Percentiles rank a stretch among this genome's conserved stretches.
Conservation (phyloP, 1,140 invertebrate genomes). For the Neuroterus valhalla region DNA sequence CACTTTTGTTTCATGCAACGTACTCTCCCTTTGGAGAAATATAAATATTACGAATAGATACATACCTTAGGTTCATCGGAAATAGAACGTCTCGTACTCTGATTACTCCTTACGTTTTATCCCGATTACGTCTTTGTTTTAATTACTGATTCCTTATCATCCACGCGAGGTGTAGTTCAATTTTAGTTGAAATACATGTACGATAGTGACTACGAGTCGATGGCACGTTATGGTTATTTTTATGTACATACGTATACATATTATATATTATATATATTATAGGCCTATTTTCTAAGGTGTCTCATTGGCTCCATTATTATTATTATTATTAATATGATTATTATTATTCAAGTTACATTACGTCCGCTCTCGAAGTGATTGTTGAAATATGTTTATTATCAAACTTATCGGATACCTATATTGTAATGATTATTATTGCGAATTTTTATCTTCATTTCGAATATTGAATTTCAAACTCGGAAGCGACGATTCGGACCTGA, state of each 20-base stretch:
- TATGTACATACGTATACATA: constrained; percentile 69
- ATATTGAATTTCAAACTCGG: constrained; percentile 40
- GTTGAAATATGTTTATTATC: constrained; percentile 62
- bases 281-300: constrained; percentile 69
- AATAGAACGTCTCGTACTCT: constrained; percentile 20
- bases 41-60: constrained; percentile 20
- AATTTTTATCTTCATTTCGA: constrained; percentile 56
- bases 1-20: constrained; percentile 4
- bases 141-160: constrained; percentile 35
- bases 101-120: constrained; percentile 14
- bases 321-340: constrained; percentile 51
- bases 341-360: constrained; percentile 50
- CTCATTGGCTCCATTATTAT: constrained; percentile 62
- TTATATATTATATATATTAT: constrained; percentile 60
- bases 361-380: constrained; percentile 59
- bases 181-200: constrained; percentile 63
- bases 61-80: constrained; percentile 10
- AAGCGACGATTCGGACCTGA: neutral
- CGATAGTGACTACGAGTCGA: constrained; percentile 65
- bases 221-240: constrained; percentile 71
- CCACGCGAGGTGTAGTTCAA: constrained; percentile 44
- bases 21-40: constrained; percentile 5
- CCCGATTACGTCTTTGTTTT: constrained; percentile 8
- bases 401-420: constrained; percentile 52
- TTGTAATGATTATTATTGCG: constrained; percentile 56